Evolutionary conservation across 2,797 vertebrate genomes (phyloP).

Genomic region (Peromyscus melanophrys): DNA sequence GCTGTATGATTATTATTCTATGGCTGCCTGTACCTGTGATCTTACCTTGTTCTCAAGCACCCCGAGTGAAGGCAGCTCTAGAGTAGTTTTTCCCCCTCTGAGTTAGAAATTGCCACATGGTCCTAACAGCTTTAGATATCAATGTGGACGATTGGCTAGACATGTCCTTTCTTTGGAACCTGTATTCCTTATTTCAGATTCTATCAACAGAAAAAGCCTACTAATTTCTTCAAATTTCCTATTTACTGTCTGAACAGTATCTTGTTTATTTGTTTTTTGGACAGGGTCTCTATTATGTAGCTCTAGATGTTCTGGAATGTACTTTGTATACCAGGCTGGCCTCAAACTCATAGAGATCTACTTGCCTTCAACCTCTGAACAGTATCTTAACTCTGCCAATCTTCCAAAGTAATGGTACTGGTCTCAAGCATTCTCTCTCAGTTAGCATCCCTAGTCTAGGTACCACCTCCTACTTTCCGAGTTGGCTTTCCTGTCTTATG

Average conservation of each 20-base stretch:
- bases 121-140: constrained; percentile 41
- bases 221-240: constrained; percentile 35
- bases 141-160: not conserved
- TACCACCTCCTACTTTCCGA: constrained; percentile 3
- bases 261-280: not conserved
- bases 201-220: not conserved
- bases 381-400: not conserved
- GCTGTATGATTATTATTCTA: not conserved
- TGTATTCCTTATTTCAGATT: constrained; percentile 17
- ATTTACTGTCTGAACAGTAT: constrained; percentile 10
- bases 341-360: not conserved
- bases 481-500: not conserved
- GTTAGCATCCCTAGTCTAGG: not conserved
- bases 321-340: not conserved
- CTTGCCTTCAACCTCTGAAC: not conserved
- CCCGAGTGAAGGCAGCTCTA: constrained; percentile 16
- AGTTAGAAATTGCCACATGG: constrained; percentile 13
- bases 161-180: constrained; percentile 17
- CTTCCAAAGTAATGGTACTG: constrained; percentile 1
- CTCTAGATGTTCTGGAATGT: not conserved
- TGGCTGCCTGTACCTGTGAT: not conserved
- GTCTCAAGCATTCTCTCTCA: not conserved
- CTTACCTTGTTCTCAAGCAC: not conserved
- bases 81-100: not conserved
- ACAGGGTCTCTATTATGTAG: not conserved